Percentiles rank a stretch among this genome's conserved stretches.
These are phyloP conservation scores for Platypus cylindrus DNA, from an alignment of 2,888 invertebrate genomes.

Conservation along the genomic window DNA sequence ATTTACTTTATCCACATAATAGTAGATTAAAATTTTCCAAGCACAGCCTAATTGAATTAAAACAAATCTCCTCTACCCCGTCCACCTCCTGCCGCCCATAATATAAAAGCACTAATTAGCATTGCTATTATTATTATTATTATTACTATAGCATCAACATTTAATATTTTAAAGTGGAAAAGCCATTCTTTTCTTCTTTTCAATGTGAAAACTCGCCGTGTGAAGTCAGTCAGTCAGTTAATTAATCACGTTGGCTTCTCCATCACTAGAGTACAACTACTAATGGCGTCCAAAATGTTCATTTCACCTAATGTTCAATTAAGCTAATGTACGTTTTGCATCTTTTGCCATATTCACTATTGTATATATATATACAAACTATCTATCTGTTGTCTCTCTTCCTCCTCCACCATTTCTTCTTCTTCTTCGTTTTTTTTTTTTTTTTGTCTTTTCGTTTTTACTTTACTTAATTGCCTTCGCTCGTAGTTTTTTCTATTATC, in stretches of 20 bases:
- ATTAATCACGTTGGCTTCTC: slow-evolving; percentile 35
- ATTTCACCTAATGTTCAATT: slow-evolving; percentile 41
- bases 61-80: no score
- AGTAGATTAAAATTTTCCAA: no score
- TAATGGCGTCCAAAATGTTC: slow-evolving; percentile 38
- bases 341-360: slow-evolving; percentile 28
- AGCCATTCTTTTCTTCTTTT: slow-evolving; percentile 22
- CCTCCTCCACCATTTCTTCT: no score
- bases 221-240: slow-evolving; percentile 24
- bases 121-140: no score
- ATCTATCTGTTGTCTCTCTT: no score
- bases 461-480: slow-evolving; percentile 33
- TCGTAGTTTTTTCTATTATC: slow-evolving; percentile 5
- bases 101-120: slow-evolving; percentile 11
- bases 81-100: no score
- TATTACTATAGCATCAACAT: no score
- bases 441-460: slow-evolving; percentile 29
- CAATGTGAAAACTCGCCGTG: no score
- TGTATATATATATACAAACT: no score
- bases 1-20: no score
- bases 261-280: no score
- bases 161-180: slow-evolving; percentile 25
- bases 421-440: no score
- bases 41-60: slow-evolving; percentile 10
- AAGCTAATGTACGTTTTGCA: slow-evolving; percentile 40